These are phyloP conservation scores for Sinella curviseta DNA, from an alignment of 1,140 invertebrate species.

Conservation along the genomic window DNA sequence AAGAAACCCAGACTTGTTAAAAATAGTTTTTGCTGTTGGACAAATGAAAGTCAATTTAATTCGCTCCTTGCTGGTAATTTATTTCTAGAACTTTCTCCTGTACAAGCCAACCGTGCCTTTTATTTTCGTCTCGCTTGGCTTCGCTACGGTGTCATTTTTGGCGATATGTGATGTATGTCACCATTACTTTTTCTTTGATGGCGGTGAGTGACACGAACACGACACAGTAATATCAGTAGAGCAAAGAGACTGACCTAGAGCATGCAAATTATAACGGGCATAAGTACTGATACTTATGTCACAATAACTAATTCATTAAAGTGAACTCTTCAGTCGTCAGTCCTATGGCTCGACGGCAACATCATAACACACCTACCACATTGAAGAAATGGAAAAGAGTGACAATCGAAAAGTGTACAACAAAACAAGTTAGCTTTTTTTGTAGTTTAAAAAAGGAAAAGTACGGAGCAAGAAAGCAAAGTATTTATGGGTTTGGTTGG, in stretches of 20 bases:
- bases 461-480: too few species aligned
- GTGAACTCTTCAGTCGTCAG: not conserved
- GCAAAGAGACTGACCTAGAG: not conserved
- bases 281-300: not conserved
- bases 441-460: too few species aligned
- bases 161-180: too few species aligned
- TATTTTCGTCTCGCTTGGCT: not conserved
- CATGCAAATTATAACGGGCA: slow-evolving; percentile 1
- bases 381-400: too few species aligned
- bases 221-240: not conserved
- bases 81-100: not conserved
- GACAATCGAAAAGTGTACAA: too few species aligned
- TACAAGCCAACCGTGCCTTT: not conserved
- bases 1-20: too few species aligned
- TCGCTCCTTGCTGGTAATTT: not conserved
- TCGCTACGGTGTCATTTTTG: too few species aligned
- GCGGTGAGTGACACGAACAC: not conserved
- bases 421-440: too few species aligned
- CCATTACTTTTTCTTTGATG: not conserved
- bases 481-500: too few species aligned
- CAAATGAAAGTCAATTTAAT: not conserved
- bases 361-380: too few species aligned
- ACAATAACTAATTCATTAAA: slow-evolving; percentile 11
- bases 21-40: not conserved
- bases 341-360: too few species aligned